Base-by-base conservation (phyloP, 1,140 invertebrate genomes). In the Ridgeia piscesae region DNA sequence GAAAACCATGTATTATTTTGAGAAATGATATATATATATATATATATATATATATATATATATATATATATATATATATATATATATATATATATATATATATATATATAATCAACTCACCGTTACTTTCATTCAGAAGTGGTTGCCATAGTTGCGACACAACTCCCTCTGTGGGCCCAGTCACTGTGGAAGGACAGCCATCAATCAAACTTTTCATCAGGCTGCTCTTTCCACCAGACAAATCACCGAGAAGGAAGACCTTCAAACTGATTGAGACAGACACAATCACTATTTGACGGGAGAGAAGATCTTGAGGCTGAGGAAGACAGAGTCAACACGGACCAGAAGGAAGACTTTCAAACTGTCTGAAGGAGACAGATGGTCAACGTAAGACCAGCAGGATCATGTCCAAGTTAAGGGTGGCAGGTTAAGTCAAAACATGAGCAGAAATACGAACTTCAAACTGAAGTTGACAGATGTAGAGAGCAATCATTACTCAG, bases 151-250 rank as follows among this genome's bases (percentile, higher is more conserved):
- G 89, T 14, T 35, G 35, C n/a, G 35, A 35, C 31, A 35, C 34
- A 42, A 90, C 89, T 90, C 89, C 89, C 35, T 90, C 89, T 17
- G 89, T 90, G 11, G 89, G 89, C 34, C 21, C 1, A 17, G 89
- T 90, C 21, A 42, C 89, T 8, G 35, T 34, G 34, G 89, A 21
- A 0, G 89, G 34, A 34, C 21, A 14, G 34, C 89, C 34, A 42
- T 42, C 31, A 34, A 90, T 90, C n/a, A 90, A 42, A 90, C 89
- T 90, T 14, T 90, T 34, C 34, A 90, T 90, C 35, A 90, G n/a
- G 35, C 89, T 90, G 89, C 34, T 90, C 35, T 90, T 90, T 21
- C 89, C 89, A 90, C 34, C 89, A 90, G 34, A 34, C 89, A 35
- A 21, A n/a, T 90, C 89, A 35, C 89, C 89, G 14, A 90, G 89